Percentiles rank a stretch among this genome's conserved stretches.
These are phyloP conservation scores for Serilophus lunatus DNA, from an alignment of 2,113 vertebrate species.

Conservation along the genomic window DNA sequence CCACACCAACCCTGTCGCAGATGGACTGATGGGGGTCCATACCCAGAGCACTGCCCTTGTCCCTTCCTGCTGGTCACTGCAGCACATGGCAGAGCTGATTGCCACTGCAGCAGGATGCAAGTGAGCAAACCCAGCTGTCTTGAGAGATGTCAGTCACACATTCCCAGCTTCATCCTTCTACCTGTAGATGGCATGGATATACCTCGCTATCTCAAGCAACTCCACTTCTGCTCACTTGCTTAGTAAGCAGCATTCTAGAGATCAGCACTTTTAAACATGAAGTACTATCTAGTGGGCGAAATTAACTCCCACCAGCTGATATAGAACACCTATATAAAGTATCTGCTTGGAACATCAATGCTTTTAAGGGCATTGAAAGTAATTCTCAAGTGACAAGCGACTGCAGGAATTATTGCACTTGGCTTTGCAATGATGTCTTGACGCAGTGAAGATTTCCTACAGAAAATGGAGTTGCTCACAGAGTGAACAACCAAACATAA, in stretches of 20 bases:
- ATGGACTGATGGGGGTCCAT: neutral
- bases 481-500: neutral
- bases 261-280: neutral
- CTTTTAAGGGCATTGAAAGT: neutral
- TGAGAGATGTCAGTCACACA: neutral
- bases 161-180: slow-evolving; percentile 6
- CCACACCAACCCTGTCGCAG: neutral
- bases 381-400: neutral
- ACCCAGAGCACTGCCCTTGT: neutral
- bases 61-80: neutral
- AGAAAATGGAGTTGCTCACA: neutral
- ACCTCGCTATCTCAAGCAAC: neutral
- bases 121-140: neutral
- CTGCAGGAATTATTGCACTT: neutral
- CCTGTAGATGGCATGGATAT: slow-evolving; percentile 50
- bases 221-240: neutral
- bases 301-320: neutral
- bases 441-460: neutral
- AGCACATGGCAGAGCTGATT: neutral
- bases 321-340: neutral
- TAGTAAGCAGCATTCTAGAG: neutral
- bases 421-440: neutral
- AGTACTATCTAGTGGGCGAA: neutral
- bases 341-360: neutral
- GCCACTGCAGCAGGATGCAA: fast-evolving